These are phyloP conservation scores for Phaonia tiefii DNA, from an alignment of 2,888 invertebrate genomes.

Conservation along the genomic window DNA sequence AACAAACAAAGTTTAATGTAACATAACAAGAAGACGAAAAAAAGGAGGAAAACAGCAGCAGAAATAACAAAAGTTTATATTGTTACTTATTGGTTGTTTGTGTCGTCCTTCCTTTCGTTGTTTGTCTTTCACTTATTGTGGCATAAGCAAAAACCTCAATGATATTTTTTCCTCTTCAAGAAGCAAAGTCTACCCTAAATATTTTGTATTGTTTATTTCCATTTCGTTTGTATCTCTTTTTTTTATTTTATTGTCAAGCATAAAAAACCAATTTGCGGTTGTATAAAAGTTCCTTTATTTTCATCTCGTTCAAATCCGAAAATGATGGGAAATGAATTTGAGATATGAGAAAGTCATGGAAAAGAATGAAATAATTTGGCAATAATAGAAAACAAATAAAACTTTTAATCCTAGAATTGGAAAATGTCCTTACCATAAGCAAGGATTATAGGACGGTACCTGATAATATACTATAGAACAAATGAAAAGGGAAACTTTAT, in stretches of 20 bases:
- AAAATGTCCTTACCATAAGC: too few relatives aligned
- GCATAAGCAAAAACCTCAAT: not conserved
- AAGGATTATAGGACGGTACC: too few relatives aligned
- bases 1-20: slow-evolving; percentile 24
- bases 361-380: slow-evolving; percentile 3
- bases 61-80: not conserved
- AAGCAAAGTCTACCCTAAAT: slow-evolving; percentile 1
- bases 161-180: not conserved
- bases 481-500: too few relatives aligned
- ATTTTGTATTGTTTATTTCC: slow-evolving; percentile 2
- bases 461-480: too few relatives aligned
- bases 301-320: too few relatives aligned
- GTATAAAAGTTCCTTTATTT: too few relatives aligned
- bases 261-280: slow-evolving; percentile 21
- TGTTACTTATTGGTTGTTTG: not conserved
- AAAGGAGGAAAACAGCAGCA: not conserved
- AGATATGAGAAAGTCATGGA: not conserved
- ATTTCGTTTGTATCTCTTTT: not conserved
- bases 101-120: not conserved
- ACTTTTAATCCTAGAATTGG: not conserved
- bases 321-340: too few relatives aligned
- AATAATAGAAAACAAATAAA: slow-evolving; percentile 8
- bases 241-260: slow-evolving; percentile 24
- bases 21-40: slow-evolving; percentile 14
- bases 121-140: not conserved